These are phyloP conservation scores for Poecile montanus DNA, from an alignment of 2,797 vertebrate species.

Conservation along the genomic window DNA sequence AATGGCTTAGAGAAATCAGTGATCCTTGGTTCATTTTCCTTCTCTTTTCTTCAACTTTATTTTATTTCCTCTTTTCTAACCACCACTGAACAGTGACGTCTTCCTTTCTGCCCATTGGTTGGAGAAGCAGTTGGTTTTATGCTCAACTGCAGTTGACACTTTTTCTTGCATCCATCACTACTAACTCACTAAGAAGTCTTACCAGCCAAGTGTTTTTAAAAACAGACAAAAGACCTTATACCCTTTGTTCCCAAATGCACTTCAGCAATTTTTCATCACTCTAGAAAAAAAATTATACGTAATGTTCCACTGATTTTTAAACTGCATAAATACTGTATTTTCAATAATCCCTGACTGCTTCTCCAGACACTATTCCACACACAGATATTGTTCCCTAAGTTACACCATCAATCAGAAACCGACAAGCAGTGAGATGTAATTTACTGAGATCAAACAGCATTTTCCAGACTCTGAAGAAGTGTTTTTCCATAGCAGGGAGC, in stretches of 20 bases:
- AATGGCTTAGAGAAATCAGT: conserved; percentile 58
- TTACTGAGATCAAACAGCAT: conserved; percentile 66
- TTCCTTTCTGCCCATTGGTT: conserved; percentile 28
- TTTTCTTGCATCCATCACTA: conserved; percentile 59
- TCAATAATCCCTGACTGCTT: conserved; percentile 69
- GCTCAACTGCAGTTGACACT: conserved; percentile 33
- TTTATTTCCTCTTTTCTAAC: conserved; percentile 34
- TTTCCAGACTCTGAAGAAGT: conserved; percentile 70
- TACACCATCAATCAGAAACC: conserved; percentile 68
- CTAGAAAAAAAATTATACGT: not conserved
- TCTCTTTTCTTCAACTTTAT: conserved; percentile 46
- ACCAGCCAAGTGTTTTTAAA: conserved; percentile 38
- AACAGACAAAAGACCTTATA: conserved; percentile 53
- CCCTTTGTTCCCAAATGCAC: conserved; percentile 59
- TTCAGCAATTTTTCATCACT: conserved; percentile 60
- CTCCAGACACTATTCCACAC: conserved; percentile 60
- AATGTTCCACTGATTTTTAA: conserved; percentile 64
- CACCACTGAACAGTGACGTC: not conserved
- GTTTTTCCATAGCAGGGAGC: conserved; percentile 65
- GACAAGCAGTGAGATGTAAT: conserved; percentile 73
- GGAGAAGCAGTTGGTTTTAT: conserved; percentile 16
- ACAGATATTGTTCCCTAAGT: conserved; percentile 75
- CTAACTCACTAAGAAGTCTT: conserved; percentile 62
- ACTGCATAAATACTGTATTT: conserved; percentile 67
- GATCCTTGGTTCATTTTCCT: conserved; percentile 47